Evolutionary conservation across 2,797 vertebrate genomes (phyloP).

Genomic region (Eremophila alpestris): DNA sequence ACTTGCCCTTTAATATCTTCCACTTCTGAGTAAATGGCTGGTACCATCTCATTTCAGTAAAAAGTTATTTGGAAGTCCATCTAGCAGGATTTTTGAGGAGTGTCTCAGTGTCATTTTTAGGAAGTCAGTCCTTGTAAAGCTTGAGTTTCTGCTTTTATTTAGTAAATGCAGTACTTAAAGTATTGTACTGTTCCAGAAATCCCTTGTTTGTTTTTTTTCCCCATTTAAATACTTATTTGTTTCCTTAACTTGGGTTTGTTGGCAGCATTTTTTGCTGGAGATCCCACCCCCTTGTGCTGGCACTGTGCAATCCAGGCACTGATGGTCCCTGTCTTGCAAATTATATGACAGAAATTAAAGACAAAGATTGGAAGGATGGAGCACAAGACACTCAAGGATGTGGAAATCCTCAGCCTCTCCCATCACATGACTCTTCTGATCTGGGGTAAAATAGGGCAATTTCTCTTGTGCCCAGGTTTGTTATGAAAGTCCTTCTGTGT

Average conservation of each 20-base stretch:
- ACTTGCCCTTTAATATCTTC: background rate
- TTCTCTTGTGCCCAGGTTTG: fast-evolving
- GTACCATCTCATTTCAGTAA: background rate
- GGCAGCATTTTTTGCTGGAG: background rate
- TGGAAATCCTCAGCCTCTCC: background rate
- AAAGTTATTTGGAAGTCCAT: background rate
- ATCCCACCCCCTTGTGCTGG: background rate
- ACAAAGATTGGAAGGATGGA: background rate
- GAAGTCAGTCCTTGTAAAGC: background rate
- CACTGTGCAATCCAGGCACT: background rate
- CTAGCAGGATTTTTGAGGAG: background rate
- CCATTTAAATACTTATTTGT: background rate
- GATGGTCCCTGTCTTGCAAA: background rate
- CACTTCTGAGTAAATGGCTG: background rate
- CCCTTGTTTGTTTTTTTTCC: too few species aligned
- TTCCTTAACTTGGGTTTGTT: background rate
- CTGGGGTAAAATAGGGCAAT: background rate
- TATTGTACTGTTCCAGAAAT: background rate
- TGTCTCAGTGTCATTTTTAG: background rate
- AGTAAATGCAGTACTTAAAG: background rate
- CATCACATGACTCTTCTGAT: fast-evolving
- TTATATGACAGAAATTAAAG: background rate
- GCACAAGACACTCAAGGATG: fast-evolving
- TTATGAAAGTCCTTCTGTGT: background rate
- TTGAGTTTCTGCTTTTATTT: background rate